Percentiles rank a stretch among this genome's conserved stretches.
phyloP scores from a whole-genome alignment of 2,888 invertebrate species.

The Amphipoea lucens region DNA sequence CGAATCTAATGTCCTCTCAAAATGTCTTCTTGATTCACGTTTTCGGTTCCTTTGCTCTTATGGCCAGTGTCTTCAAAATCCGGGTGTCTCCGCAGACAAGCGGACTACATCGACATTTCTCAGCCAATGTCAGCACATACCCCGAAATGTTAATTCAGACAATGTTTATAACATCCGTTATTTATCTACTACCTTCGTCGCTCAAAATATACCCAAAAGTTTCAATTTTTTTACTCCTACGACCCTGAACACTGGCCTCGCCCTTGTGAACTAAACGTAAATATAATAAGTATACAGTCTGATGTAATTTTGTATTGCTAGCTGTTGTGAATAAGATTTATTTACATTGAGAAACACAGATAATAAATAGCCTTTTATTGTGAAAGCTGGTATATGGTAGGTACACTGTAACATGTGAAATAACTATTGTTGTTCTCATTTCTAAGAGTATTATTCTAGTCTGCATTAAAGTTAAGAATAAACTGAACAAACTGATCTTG shows the following conservation, averaged over 20 bases:
- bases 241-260: slow-evolving; percentile 70
- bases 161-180: slow-evolving; percentile 19
- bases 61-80: slow-evolving; percentile 62
- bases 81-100: slow-evolving; percentile 3
- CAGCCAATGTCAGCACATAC: slow-evolving; percentile 30
- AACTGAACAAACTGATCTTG: slow-evolving; percentile 86
- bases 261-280: slow-evolving; percentile 67
- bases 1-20: slow-evolving; percentile 42
- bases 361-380: slow-evolving; percentile 89
- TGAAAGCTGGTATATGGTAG: slow-evolving; percentile 88
- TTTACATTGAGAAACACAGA: slow-evolving; percentile 88
- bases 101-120: slow-evolving; percentile 36
- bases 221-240: slow-evolving; percentile 40
- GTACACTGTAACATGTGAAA: slow-evolving; percentile 89
- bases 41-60: slow-evolving; percentile 57
- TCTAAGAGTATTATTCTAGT: slow-evolving; percentile 91
- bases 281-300: slow-evolving; percentile 79
- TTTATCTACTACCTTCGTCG: slow-evolving; percentile 26
- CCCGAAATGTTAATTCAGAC: slow-evolving; percentile 1
- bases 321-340: slow-evolving; percentile 90
- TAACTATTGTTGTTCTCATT: slow-evolving; percentile 90
- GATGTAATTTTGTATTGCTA: slow-evolving; percentile 90
- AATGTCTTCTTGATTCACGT: slow-evolving; percentile 48
- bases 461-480: slow-evolving; percentile 91
- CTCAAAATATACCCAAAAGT: slow-evolving; percentile 50